Evolutionary conservation across 2,888 invertebrate genomes (phyloP).

Genomic region (Steinernema scapterisci): DNA sequence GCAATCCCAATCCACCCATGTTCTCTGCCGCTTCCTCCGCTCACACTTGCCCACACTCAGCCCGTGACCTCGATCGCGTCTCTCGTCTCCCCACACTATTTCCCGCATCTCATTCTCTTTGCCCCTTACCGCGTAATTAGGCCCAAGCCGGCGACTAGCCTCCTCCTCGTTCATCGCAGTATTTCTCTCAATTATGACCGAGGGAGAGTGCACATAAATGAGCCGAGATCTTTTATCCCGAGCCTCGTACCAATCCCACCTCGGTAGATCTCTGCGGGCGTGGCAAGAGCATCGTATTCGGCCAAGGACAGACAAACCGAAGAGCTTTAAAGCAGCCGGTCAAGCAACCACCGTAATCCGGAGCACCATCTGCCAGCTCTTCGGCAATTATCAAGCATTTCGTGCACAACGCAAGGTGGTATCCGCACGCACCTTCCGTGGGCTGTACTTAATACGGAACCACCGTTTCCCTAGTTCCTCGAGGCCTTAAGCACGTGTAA

Average conservation of each 20-base stretch:
- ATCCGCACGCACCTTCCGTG: too few relatives aligned
- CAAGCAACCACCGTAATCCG: neutral
- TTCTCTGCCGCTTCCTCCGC: slow-evolving; percentile 27
- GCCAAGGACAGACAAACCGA: neutral
- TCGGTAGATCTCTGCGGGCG: neutral
- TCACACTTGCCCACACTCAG: slow-evolving; percentile 6
- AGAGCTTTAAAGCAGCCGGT: too few relatives aligned
- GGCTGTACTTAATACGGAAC: too few relatives aligned
- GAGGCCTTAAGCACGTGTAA: too few relatives aligned
- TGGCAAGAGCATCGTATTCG: neutral
- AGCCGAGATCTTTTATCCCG: neutral
- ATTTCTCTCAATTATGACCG: slow-evolving; percentile 14
- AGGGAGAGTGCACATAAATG: slow-evolving; percentile 8
- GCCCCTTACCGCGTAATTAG: slow-evolving; percentile 21
- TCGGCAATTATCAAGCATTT: neutral
- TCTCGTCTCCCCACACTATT: neutral
- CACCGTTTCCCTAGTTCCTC: too few relatives aligned
- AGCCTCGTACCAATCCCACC: neutral
- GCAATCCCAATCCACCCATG: slow-evolving; percentile 33
- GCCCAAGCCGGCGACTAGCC: slow-evolving; percentile 5
- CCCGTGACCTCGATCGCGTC: slow-evolving; percentile 16
- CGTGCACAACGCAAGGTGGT: neutral
- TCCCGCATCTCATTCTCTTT: neutral
- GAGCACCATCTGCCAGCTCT: slow-evolving; percentile 11
- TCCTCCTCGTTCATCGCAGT: neutral